Conservation (phyloP, 2,888 invertebrate genomes). For the Rhamphomyia laevipes region DNA sequence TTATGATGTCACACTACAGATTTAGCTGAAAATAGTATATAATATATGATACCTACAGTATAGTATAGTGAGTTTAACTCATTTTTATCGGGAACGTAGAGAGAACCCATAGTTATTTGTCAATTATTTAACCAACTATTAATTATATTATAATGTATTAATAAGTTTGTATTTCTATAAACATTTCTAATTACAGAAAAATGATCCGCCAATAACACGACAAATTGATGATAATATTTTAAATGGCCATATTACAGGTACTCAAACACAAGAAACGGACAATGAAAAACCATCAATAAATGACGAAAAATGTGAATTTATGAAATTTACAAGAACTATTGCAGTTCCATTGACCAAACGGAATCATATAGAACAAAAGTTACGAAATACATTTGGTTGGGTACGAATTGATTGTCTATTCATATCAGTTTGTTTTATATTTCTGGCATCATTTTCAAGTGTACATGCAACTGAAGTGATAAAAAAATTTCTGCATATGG, state of each 20-base stretch:
- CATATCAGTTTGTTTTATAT: slow-evolving; percentile 67
- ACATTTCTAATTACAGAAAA: slow-evolving; percentile 13
- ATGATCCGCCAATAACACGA: slow-evolving; percentile 8
- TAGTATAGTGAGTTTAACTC: too few species aligned
- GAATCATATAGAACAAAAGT: slow-evolving; percentile 44
- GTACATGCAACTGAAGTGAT: slow-evolving; percentile 70
- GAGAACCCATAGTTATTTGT: too few species aligned
- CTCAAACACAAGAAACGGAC: neutral
- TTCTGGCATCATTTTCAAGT: slow-evolving; percentile 71
- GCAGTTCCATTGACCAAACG: slow-evolving; percentile 3
- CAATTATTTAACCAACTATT: too few species aligned
- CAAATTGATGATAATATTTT: slow-evolving; percentile 5
- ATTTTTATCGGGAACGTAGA: too few species aligned
- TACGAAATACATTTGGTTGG: slow-evolving; percentile 88
- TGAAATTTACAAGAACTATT: neutral
- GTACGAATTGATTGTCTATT: slow-evolving; percentile 80
- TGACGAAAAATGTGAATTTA: neutral
- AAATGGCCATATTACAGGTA: neutral
- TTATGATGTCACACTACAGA: too few species aligned
- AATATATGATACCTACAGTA: too few species aligned
- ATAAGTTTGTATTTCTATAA: too few species aligned
- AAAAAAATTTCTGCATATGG: slow-evolving; percentile 66
- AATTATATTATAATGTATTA: too few species aligned
- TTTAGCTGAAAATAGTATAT: too few species aligned
- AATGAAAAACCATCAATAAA: neutral